Conservation (phyloP, 2,888 invertebrate species). For the Pedicia rivosa region DNA sequence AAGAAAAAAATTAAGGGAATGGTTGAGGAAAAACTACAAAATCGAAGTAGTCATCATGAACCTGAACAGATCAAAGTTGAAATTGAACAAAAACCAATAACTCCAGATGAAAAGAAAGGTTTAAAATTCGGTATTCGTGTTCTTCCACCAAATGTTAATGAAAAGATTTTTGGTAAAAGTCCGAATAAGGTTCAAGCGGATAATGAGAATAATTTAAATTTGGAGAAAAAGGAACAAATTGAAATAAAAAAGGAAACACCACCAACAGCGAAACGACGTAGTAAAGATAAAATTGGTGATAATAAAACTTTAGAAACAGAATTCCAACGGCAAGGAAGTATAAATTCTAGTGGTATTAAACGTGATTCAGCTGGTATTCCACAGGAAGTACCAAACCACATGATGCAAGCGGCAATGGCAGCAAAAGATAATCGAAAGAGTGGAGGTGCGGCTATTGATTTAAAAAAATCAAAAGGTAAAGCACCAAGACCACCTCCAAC, state of each 20-base stretch:
- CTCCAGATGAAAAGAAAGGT: slow-evolving; percentile 35
- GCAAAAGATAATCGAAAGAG: slow-evolving; percentile 51
- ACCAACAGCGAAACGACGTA: slow-evolving; percentile 36
- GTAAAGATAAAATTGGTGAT: slow-evolving; percentile 28
- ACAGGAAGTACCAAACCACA: slow-evolving; percentile 52
- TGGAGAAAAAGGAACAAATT: slow-evolving; percentile 39
- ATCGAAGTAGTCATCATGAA: slow-evolving; percentile 6
- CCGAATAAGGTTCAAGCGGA: slow-evolving; percentile 17
- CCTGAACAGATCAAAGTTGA: slow-evolving; percentile 20
- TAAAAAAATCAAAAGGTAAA: slow-evolving; percentile 51
- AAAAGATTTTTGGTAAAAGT: slow-evolving; percentile 30
- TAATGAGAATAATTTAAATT: slow-evolving; percentile 15
- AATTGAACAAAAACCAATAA: slow-evolving; percentile 25
- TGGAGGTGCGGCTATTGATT: slow-evolving; percentile 22
- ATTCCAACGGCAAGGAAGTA: slow-evolving; percentile 31
- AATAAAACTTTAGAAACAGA: slow-evolving; percentile 16
- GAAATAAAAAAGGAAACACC: slow-evolving; percentile 19
- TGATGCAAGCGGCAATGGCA: slow-evolving; percentile 54
- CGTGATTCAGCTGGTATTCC: slow-evolving; percentile 44
- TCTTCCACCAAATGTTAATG: slow-evolving; percentile 39
- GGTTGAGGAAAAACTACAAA: slow-evolving; percentile 11
- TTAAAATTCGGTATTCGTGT: slow-evolving; percentile 55
- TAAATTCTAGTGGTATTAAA: slow-evolving; percentile 42
- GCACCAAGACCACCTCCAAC: slow-evolving; percentile 48
- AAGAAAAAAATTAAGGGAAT: slow-evolving; percentile 9